These are phyloP conservation scores for Hystrix cristata DNA, from an alignment of 2,113 vertebrate genomes.

Conservation along the genomic window DNA sequence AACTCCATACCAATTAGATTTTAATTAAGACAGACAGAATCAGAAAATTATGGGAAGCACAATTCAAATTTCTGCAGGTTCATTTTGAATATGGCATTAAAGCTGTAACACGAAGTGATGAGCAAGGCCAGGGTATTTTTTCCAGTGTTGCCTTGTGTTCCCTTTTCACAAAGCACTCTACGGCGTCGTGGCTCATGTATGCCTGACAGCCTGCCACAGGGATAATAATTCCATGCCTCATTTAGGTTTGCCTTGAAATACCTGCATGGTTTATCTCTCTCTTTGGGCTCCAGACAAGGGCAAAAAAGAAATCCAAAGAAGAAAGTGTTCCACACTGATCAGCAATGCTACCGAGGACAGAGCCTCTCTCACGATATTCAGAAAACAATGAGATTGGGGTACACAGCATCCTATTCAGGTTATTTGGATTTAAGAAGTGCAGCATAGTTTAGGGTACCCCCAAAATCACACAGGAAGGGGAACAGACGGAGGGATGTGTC, in stretches of 20 bases:
- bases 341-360: not conserved
- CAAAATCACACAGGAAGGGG: too few relatives aligned
- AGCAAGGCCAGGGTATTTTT: not conserved
- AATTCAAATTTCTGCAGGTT: not conserved
- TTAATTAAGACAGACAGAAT: not conserved
- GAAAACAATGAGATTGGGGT: not conserved
- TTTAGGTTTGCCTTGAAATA: not conserved
- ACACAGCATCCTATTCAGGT: not conserved
- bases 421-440: not conserved
- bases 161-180: not conserved
- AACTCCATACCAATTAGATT: not conserved
- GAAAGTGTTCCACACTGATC: not conserved
- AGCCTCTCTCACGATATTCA: not conserved
- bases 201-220: not conserved
- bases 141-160: not conserved
- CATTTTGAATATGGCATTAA: not conserved
- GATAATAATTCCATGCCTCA: not conserved
- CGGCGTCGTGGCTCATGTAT: fast-evolving
- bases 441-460: not conserved
- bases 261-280: not conserved
- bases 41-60: not conserved
- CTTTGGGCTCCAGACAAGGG: not conserved
- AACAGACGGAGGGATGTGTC: not conserved
- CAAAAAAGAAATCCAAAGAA: not conserved
- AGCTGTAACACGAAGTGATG: not conserved